Base-by-base conservation (phyloP, 2,113 vertebrate genomes). In the Mastomys natalensis region DNA sequence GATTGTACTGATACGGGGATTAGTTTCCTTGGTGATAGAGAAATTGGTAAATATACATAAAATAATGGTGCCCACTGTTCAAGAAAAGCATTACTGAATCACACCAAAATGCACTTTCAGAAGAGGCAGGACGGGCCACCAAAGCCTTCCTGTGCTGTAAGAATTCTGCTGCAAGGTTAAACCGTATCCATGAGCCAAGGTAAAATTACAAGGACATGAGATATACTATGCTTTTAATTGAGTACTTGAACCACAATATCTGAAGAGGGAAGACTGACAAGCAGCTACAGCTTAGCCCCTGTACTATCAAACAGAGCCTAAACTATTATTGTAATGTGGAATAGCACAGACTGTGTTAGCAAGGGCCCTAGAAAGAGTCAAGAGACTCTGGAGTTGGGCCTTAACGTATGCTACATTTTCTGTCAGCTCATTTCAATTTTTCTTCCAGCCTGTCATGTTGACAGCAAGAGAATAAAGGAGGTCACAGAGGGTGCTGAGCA, bases 401-500 rank as follows among this genome's bases (percentile, higher is more conserved):
- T 78, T 76, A 93, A 92, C 60, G 0, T 40, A 85, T 76, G 16
- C 95, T 91, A 37, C 86, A 87, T 96, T 97, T 98, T 97, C 93
- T 96, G 93, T 98, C 97, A 98, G 97, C 98, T 97, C 96, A 93
- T 98, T 98, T 98, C 98, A 98, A 94, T 98, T 98, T 98, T 98
- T 98, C 98, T 98, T 98, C 97, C 95, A 98, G 94, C 81, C 97
- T 98, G 96, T 98, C 97, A 98, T 98, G 98, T 98, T 98, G 98
- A 98, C 98, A 98, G 98, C 90, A 91, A 96, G 96, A 98, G 97
- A 98, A 98, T 98, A 98, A 98, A 98, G 97, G 97, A 98, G 98
- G 98, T 98, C 98, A 98, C 98, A 96, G 96, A 98, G 98, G 98
- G 98, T 98, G 94, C 98, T 97, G 98, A 92, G 96, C 98, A 98